These are phyloP conservation scores for Dryobotodes eremita DNA, from an alignment of 2,888 invertebrate species.

Conservation along the genomic window DNA sequence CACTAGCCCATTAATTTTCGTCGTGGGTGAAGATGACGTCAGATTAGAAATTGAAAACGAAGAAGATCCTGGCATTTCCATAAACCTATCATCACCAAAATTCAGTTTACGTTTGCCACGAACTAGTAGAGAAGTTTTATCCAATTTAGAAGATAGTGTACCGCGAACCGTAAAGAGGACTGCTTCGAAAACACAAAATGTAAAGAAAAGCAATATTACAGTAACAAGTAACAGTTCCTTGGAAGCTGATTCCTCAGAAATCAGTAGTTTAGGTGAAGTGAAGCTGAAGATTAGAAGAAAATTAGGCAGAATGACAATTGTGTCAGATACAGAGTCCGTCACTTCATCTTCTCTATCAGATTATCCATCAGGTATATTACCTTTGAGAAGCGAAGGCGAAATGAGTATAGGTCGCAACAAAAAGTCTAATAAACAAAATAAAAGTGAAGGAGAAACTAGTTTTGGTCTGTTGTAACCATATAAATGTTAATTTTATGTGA, in stretches of 20 bases:
- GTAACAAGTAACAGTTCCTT: conserved; percentile 81
- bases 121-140: conserved; percentile 80
- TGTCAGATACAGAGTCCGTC: conserved; percentile 79
- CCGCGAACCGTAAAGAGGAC: conserved; percentile 57
- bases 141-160: conserved; percentile 75
- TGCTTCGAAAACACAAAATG: conserved; percentile 28
- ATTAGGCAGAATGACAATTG: conserved; percentile 70
- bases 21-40: conserved; percentile 72
- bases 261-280: conserved; percentile 87
- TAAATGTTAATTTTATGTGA: conserved; percentile 31
- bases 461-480: conserved; percentile 61
- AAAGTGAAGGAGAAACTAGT: conserved; percentile 83
- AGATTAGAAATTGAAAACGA: conserved; percentile 73
- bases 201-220: conserved; percentile 64
- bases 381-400: conserved; percentile 85
- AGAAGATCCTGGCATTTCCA: conserved; percentile 82
- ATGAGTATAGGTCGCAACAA: conserved; percentile 76
- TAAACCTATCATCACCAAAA: conserved; percentile 86
- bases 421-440: conserved; percentile 67
- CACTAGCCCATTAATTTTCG: conserved; percentile 81
- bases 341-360: conserved; percentile 78
- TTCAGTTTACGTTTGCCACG: conserved; percentile 85
- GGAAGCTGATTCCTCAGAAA: conserved; percentile 85
- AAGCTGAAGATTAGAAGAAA: conserved; percentile 79
- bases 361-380: conserved; percentile 77